Conservation (phyloP, 1,140 invertebrate species). For the Ceratitis capitata region DNA sequence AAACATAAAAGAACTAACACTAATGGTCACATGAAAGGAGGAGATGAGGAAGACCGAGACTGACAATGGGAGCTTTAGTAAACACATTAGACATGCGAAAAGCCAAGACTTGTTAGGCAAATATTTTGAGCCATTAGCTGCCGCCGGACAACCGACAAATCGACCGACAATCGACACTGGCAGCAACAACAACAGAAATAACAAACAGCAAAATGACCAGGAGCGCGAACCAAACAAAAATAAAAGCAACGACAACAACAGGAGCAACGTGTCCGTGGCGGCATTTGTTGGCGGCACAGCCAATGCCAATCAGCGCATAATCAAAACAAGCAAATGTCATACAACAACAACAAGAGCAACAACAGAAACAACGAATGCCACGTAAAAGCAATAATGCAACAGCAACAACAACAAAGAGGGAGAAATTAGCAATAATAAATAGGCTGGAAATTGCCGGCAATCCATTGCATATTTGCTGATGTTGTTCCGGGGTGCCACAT, state of each 20-base stretch:
- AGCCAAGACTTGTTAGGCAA: slow-evolving; percentile 39
- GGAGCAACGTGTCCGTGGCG: neutral
- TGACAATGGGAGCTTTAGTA: neutral
- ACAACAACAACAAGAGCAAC: slow-evolving; percentile 14
- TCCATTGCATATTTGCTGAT: neutral
- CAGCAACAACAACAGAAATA: neutral
- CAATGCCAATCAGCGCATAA: slow-evolving; percentile 37
- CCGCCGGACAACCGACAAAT: neutral
- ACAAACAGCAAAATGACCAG: neutral
- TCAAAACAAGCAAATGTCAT: slow-evolving; percentile 29
- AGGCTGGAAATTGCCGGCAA: neutral
- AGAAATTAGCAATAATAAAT: slow-evolving; percentile 19
- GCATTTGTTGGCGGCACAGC: neutral
- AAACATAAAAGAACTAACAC: no score
- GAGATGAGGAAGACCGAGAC: neutral
- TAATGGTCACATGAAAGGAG: no score
- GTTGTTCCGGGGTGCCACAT: neutral
- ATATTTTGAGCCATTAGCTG: slow-evolving; percentile 38
- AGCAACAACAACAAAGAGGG: neutral
- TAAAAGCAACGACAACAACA: neutral
- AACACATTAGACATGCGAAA: slow-evolving; percentile 19
- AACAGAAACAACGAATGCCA: slow-evolving; percentile 1
- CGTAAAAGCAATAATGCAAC: neutral
- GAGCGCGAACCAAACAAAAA: neutral
- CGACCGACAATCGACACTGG: neutral